Evolutionary conservation across 2,113 vertebrate genomes (phyloP).

Genomic region (Tretioscincus oriximinensis): DNA sequence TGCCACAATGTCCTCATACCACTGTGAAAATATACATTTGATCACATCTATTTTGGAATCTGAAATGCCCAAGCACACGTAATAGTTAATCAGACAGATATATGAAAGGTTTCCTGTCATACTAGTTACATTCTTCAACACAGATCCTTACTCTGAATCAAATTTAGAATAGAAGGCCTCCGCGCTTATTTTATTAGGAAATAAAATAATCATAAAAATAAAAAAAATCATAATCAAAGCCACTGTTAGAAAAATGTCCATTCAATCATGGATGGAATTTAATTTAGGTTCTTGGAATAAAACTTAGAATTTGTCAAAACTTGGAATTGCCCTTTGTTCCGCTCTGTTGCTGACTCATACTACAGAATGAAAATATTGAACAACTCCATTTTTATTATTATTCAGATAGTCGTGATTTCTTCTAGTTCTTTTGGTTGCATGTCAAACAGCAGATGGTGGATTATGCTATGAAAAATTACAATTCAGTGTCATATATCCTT

Average conservation of each 20-base stretch:
- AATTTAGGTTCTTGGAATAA: not conserved
- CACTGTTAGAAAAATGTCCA: no score
- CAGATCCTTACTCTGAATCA: not conserved
- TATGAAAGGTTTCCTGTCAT: not conserved
- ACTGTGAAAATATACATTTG: no score
- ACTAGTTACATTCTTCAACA: not conserved
- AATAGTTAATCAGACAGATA: no score
- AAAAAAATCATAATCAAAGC: no score
- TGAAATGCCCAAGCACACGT: no score
- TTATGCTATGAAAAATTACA: slow-evolving; percentile 21
- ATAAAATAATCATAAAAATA: not conserved
- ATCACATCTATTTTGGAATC: no score
- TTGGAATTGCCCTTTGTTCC: not conserved
- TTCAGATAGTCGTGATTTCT: slow-evolving; percentile 30
- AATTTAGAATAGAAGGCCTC: not conserved
- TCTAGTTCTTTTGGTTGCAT: slow-evolving; percentile 28
- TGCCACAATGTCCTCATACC: no score
- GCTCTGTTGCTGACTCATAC: slow-evolving; percentile 18
- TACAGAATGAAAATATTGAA: slow-evolving; percentile 15
- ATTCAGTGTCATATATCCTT: slow-evolving; percentile 26
- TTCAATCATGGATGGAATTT: not conserved
- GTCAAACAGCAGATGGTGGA: slow-evolving; percentile 21
- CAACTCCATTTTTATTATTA: slow-evolving; percentile 23
- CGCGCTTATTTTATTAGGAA: not conserved
- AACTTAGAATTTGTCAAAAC: not conserved